Evolutionary conservation across 2,797 vertebrate genomes (phyloP), one percentile per base, ranked within the genome.

Genomic region (Onychomys torridus): DNA sequence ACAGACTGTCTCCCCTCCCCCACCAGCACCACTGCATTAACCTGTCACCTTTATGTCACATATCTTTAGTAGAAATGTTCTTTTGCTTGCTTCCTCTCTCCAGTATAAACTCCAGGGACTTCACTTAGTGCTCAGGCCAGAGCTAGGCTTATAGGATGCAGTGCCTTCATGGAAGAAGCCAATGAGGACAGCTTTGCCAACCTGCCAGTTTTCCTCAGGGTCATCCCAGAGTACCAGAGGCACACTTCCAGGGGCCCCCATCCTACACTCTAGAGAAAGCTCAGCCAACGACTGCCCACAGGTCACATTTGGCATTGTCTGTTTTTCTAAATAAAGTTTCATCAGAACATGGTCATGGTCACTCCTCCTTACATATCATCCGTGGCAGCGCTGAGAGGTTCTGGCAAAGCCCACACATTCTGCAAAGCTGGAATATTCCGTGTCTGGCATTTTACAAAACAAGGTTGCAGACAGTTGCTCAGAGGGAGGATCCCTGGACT

Each of bases 321-420:
- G 67, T 94, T 90, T 96, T 78, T 59, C 63, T 46, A 67, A 81
- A 85, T 88, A 76, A 96, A 91, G 78, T 92, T 94, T 94, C 86
- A 92, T 83, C 78, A 87, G 88, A 85, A 88, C 67, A 57, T 1
- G 11, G 21, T 16, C 6, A 27, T 32, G 40, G 34, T 82, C 40
- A 49, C 78, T 55, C 55, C 55, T 57, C 49, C 40, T 89, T 65
- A 29, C 25, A 14, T 46, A 61, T 57, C 29, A 12, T 14, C 73
- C 37, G 2, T 0, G 34, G 83, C 52, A 79, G 25, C 63, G 34
- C 19, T 32, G 37, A 95, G 59, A n/a, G 65, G 79, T 7, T 59
- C 61, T 61, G n/a, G 83, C 59, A 71, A 79, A 93, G 84, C 69
- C 46, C 7, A 46, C 3, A 12, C 17, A 40, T 55, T 84, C 75